phyloP scores from a whole-genome alignment of 1,140 invertebrate genomes.

The Parasteatoda tepidariorum region DNA sequence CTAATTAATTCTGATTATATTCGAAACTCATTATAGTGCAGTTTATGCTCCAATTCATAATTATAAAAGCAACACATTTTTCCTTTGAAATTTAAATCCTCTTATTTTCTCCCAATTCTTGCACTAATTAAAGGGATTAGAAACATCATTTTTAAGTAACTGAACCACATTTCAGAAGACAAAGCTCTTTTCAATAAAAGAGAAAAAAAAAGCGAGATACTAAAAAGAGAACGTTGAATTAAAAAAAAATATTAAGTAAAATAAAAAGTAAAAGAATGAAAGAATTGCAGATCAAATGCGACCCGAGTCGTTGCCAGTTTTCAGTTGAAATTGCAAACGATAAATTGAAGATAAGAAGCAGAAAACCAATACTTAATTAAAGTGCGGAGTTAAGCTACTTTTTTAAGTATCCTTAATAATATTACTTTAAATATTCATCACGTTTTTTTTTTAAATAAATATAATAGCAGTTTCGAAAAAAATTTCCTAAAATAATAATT shows the following conservation, averaged over 20 bases:
- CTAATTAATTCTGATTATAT: conserved; percentile 53
- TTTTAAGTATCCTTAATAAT: too few relatives aligned
- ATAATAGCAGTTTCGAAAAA: too few relatives aligned
- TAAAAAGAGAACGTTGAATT: background rate
- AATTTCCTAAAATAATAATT: too few relatives aligned
- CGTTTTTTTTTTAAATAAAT: too few relatives aligned
- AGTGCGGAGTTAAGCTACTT: background rate
- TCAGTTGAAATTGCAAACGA: conserved; percentile 30
- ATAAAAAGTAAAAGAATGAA: background rate
- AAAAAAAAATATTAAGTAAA: background rate
- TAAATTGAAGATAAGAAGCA: conserved; percentile 25
- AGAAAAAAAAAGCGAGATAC: background rate
- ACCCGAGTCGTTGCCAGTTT: background rate
- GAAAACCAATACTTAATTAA: conserved; percentile 38
- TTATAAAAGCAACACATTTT: conserved; percentile 46
- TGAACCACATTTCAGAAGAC: conserved; percentile 12
- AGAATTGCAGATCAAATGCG: background rate
- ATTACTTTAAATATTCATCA: too few relatives aligned
- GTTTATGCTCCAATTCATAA: conserved; percentile 42
- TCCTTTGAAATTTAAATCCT: conserved; percentile 38
- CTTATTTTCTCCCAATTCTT: conserved; percentile 2
- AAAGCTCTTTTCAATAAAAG: background rate
- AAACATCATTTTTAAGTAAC: conserved; percentile 14
- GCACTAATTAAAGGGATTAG: conserved; percentile 53
- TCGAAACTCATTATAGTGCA: conserved; percentile 24